Conservation (phyloP, 2,888 invertebrate species). For the Parascotia fuliginaria region DNA sequence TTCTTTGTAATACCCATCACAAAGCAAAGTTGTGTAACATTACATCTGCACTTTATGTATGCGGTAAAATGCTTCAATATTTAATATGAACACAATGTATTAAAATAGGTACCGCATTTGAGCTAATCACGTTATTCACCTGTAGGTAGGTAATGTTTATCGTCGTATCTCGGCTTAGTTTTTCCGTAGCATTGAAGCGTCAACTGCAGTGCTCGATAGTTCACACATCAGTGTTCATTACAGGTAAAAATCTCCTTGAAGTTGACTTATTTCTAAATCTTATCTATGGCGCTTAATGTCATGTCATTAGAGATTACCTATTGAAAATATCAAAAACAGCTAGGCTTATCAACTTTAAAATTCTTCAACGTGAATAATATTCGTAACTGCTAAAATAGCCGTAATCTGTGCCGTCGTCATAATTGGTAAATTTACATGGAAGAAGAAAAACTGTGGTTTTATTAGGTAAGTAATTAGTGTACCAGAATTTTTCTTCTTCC, state of each 20-base stretch:
- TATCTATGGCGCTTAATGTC: constrained; percentile 19
- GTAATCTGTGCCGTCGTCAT: too few species aligned
- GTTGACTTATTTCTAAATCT: constrained; percentile 7
- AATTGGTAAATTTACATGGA: too few species aligned
- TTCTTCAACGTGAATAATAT: too few species aligned
- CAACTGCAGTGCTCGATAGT: constrained; percentile 44
- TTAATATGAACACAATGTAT: constrained; percentile 18
- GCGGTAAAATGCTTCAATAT: neutral
- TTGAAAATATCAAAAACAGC: neutral
- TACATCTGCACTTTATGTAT: neutral
- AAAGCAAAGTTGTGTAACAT: constrained; percentile 23
- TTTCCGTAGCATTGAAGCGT: constrained; percentile 45
- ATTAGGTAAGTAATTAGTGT: too few species aligned
- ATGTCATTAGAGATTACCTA: constrained; percentile 5
- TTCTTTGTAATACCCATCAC: constrained; percentile 57
- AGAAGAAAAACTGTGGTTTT: too few species aligned
- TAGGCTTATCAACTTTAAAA: neutral
- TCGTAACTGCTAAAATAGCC: too few species aligned
- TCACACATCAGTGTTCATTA: constrained; percentile 16
- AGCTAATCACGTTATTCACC: constrained; percentile 37
- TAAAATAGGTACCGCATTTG: constrained; percentile 20
- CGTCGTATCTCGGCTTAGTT: constrained; percentile 39
- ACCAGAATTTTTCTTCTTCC: too few species aligned
- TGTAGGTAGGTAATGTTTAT: constrained; percentile 42
- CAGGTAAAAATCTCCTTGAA: constrained; percentile 27